Conservation (phyloP, 1,140 invertebrate genomes). For the Brachionus asplanchnoidis region DNA sequence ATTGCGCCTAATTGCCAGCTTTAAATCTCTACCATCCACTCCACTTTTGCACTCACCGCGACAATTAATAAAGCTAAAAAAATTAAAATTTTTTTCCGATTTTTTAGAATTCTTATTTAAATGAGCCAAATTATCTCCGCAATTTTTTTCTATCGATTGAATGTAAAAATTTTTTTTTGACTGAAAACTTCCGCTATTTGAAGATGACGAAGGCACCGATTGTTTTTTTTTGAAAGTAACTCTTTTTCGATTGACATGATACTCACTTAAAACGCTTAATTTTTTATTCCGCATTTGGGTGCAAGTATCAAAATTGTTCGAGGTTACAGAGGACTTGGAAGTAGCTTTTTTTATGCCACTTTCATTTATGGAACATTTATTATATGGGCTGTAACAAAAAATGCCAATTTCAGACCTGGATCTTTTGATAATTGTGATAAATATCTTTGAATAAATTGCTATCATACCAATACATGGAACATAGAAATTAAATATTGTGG, state of each 20-base stretch:
- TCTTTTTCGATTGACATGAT: neutral
- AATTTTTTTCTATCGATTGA: neutral
- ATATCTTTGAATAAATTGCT: constrained; percentile 34
- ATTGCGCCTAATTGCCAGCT: neutral
- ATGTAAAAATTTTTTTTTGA: neutral
- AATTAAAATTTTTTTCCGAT: neutral
- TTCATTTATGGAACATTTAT: neutral
- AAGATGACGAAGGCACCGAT: neutral
- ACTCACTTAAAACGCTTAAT: neutral
- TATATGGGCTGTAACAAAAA: neutral
- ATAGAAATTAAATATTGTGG: constrained; percentile 40
- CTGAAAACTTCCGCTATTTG: neutral
- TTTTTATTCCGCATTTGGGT: neutral
- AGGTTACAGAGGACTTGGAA: neutral
- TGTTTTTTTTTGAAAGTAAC: constrained; percentile 3
- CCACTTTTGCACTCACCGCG: neutral
- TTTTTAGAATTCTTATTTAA: neutral
- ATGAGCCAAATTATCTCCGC: neutral
- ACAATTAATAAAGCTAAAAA: neutral
- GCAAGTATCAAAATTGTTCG: neutral
- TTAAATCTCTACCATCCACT: neutral
- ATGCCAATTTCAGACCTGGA: constrained; percentile 14
- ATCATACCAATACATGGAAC: constrained; percentile 38
- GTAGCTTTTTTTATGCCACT: neutral
- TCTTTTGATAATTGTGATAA: constrained; percentile 3